Base-by-base conservation (phyloP, 2,113 vertebrate species). In the Bombycilla garrulus region DNA sequence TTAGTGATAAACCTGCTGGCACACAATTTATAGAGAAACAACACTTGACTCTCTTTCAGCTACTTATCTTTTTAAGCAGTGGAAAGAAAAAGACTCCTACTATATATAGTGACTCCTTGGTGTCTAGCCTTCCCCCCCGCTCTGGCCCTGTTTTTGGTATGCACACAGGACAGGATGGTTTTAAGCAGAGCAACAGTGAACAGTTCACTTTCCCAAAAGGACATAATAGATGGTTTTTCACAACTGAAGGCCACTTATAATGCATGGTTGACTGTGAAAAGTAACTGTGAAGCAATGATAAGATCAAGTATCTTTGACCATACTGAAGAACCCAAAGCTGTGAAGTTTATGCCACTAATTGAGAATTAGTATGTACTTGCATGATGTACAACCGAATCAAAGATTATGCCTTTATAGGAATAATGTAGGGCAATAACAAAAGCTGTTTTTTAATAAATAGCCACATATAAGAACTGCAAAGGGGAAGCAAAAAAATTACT, bases 1-100 rank as follows among this genome's bases (percentile, higher is more conserved):
- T 92, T 62, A 92, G 96, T 42, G 97, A 98, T 98, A 98, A 98
- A 98, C 97, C 94, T 90, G 80, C 96, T 97, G 97, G 96, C 96
- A 70, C 92, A 97, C 92, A 88, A 96, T 97, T 97, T 98, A 98
- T 95, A 97, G 97, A 95, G 95, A 94, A 98, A 98, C 92, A 98
- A 97, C 97, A 93, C 96, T 97, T 62, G 90, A 97, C 94, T 91
- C 78, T 87, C 95, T 94, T 90, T 92, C 83, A 90, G 70, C 92
- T 92, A 95, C 97, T 98, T 98, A 98, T 97, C 97, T 98, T 94
- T 83, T 86, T 71, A 89, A 97, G 90, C 95, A 96, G 96, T 95
- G 96, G 97, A 96, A 97, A 97, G 92, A 18, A 79, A 88, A 82
- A 82, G 86, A 87, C 12, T 15, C 29, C 50, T 83, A 71, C 95